Evolutionary conservation across 2,113 vertebrate genomes (phyloP).

Genomic region (Morphnarchus princeps): DNA sequence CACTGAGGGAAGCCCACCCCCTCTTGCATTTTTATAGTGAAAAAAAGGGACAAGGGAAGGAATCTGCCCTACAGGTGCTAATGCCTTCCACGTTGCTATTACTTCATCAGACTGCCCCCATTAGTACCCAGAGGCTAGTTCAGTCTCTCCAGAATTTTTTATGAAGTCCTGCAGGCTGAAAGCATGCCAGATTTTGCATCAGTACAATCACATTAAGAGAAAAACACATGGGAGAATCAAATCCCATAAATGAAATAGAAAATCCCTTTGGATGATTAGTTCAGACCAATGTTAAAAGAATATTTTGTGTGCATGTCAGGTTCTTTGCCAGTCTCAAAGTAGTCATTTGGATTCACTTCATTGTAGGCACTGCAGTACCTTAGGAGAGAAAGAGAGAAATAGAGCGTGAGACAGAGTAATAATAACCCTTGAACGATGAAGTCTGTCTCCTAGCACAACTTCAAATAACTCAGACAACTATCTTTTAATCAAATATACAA

Average conservation of each 20-base stretch:
- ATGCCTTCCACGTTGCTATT: neutral
- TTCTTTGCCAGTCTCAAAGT: constrained; percentile 58
- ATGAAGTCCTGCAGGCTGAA: neutral
- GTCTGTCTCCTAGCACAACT: constrained; percentile 57
- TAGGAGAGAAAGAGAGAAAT: constrained; percentile 47
- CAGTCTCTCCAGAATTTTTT: neutral
- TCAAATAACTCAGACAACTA: constrained; percentile 51
- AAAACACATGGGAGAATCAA: constrained; percentile 44
- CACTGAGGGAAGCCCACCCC: neutral
- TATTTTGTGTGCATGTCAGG: constrained; percentile 69
- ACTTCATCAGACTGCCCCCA: neutral
- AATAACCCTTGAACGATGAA: constrained; percentile 62
- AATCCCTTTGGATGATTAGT: constrained; percentile 55
- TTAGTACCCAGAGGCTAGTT: neutral
- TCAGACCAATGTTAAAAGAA: constrained; percentile 60
- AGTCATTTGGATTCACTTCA: constrained; percentile 73
- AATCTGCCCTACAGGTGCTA: neutral
- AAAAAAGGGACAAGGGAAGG: neutral
- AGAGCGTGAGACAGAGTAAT: constrained; percentile 61
- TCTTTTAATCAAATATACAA: constrained; percentile 62
- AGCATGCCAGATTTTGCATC: constrained; percentile 11
- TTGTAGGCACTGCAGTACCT: constrained; percentile 62
- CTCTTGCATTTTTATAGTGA: neutral
- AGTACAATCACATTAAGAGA: neutral
- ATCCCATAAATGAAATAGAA: constrained; percentile 44